These are phyloP conservation scores for Nezara viridula DNA, from an alignment of 2,888 invertebrate species.

Conservation along the genomic window DNA sequence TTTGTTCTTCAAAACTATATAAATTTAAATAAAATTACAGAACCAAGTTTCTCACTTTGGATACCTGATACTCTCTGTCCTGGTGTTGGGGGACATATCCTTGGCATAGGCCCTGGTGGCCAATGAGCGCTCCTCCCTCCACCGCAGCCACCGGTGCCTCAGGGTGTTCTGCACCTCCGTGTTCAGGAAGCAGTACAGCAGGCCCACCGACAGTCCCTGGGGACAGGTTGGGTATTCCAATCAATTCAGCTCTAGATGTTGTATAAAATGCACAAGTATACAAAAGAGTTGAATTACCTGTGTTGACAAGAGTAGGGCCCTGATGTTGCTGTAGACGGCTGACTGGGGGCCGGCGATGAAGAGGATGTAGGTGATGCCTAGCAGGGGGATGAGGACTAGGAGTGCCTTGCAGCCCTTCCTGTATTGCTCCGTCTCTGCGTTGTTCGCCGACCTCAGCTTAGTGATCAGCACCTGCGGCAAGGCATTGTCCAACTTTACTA, in stretches of 20 bases:
- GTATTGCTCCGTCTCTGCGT: slow-evolving; percentile 89
- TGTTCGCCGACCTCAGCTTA: slow-evolving; percentile 91
- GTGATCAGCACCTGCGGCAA: slow-evolving; percentile 86
- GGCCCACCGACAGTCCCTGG: slow-evolving; percentile 89
- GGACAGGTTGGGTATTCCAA: slow-evolving; percentile 59
- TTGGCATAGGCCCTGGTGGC: slow-evolving; percentile 81
- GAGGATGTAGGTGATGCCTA: slow-evolving; percentile 91
- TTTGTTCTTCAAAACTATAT: background rate
- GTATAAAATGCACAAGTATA: background rate
- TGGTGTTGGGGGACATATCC: slow-evolving; percentile 78
- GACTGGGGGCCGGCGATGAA: slow-evolving; percentile 86
- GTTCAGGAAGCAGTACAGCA: slow-evolving; percentile 94
- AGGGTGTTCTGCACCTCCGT: slow-evolving; percentile 90
- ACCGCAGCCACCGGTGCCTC: slow-evolving; percentile 84
- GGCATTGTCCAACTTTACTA: background rate
- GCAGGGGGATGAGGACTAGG: slow-evolving; percentile 89
- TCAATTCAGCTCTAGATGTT: background rate
- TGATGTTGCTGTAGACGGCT: slow-evolving; percentile 82
- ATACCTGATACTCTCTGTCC: slow-evolving; percentile 69
- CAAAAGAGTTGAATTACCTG: slow-evolving; percentile 75
- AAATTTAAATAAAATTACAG: background rate
- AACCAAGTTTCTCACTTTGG: slow-evolving; percentile 4
- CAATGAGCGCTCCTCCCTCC: slow-evolving; percentile 79
- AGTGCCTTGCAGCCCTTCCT: slow-evolving; percentile 92
- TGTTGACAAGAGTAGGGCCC: slow-evolving; percentile 88